Evolutionary conservation across 2,797 vertebrate genomes (phyloP).

Genomic region (Artibeus jamaicensis): DNA sequence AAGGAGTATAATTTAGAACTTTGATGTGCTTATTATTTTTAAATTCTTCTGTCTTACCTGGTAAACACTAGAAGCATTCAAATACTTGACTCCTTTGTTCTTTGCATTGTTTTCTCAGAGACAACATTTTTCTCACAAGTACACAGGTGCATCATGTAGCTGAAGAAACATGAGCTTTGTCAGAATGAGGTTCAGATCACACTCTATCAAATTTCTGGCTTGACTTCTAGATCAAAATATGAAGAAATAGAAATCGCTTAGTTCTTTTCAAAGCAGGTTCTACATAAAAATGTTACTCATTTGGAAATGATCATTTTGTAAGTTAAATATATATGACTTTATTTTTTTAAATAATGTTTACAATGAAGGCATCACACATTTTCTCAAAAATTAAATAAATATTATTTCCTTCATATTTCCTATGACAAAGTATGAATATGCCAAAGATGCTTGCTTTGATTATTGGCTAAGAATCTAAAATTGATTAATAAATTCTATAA

Average conservation of each 20-base stretch:
- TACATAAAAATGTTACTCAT: background rate
- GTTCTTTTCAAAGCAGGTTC: background rate
- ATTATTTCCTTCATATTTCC: background rate
- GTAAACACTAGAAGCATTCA: background rate
- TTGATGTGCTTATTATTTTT: conserved; percentile 18
- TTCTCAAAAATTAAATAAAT: background rate
- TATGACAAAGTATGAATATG: background rate
- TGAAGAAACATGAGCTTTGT: background rate
- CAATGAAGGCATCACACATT: background rate
- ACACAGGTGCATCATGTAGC: background rate
- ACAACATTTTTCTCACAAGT: background rate
- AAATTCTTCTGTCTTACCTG: conserved; percentile 16
- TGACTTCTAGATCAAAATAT: background rate
- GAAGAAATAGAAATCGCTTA: background rate
- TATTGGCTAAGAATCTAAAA: background rate
- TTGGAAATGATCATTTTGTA: background rate
- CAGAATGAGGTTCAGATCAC: background rate
- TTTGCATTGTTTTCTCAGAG: conserved; percentile 9
- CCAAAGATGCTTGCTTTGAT: background rate
- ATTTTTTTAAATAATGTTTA: background rate
- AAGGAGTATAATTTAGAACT: conserved; percentile 42
- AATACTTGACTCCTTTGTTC: background rate
- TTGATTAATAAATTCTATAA: background rate
- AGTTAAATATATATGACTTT: background rate
- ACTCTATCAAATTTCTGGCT: background rate